Evolutionary conservation across 2,113 vertebrate species (phyloP).

Genomic region (Ranitomeya variabilis): DNA sequence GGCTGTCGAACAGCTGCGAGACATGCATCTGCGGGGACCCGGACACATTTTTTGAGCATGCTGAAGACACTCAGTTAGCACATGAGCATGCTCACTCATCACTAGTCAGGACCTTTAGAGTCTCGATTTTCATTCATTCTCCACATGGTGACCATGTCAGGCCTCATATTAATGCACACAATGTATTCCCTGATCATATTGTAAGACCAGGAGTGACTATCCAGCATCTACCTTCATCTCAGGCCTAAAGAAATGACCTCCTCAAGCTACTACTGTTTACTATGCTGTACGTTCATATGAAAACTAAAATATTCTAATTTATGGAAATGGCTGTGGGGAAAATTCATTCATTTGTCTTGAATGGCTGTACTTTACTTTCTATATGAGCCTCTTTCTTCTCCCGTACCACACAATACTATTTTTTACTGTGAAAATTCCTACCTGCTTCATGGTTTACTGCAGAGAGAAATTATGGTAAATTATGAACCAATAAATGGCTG

Average conservation of each 20-base stretch:
- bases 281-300: slow-evolving; percentile 4
- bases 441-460: slow-evolving; percentile 24
- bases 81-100: too few species aligned
- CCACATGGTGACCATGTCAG: too few species aligned
- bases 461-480: slow-evolving; percentile 47
- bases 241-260: slow-evolving; percentile 12
- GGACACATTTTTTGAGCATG: too few species aligned
- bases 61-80: too few species aligned
- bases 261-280: slow-evolving; percentile 28
- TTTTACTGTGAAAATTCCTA: slow-evolving; percentile 44
- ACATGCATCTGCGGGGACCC: too few species aligned
- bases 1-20: too few species aligned
- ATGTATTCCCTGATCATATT: neutral
- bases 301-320: slow-evolving; percentile 52
- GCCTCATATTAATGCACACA: too few species aligned
- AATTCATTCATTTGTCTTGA: slow-evolving; percentile 42
- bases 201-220: neutral
- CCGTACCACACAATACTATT: slow-evolving; percentile 2
- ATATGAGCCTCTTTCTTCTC: slow-evolving; percentile 8
- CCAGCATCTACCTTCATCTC: neutral
- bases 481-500: slow-evolving; percentile 43
- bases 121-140: neutral
- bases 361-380: slow-evolving; percentile 9
- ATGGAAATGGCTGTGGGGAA: slow-evolving; percentile 38
- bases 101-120: neutral